Evolutionary conservation across 2,888 invertebrate genomes (phyloP), one percentile per base, ranked within the genome.

Genomic region (Rhaphigaster nebulosa): DNA sequence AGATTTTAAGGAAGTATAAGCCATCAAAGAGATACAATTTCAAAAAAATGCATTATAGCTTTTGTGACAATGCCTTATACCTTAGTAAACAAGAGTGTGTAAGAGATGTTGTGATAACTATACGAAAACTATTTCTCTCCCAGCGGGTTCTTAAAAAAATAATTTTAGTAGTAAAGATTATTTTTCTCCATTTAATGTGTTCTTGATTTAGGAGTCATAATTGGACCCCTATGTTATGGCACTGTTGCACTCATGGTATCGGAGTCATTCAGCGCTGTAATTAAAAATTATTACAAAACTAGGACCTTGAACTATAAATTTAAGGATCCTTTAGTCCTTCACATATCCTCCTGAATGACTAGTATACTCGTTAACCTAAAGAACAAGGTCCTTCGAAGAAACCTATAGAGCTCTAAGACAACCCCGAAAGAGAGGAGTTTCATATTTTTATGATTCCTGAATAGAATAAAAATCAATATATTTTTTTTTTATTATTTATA

Each of bases 291-390:
- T 76, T 76, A 76, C 70, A 38, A 76, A 38, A 76, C 34, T 38
- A 76, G 23, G 70, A 38, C 70, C 70, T 34, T 76, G 70, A 76
- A 76, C 70, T 76, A 76, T 76, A 76, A 76, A 76, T 76, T 76
- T 76, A 76, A 76, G 70, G 70, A 76, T 38, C 38, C 70, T 8
- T 76, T 76, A 20, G 70, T 76, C 70, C 70, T 76, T 76, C 70
- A 76, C 70, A 76, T 76, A 76, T 76, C 70, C 70, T 38, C 70
- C 38, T 76, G 5, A 12, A 76, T 76, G 70, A 76, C 70, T 76
- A 76, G 70, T 76, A 23, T 38, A 20, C 70, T 76, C 70, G 70
- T 76, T 76, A 76, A 76, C 70, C 38, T 76, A 76, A 76, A 76
- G 70, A 38, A 76, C 70, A 76, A 76, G 70, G 70, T 76, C 38